Evolutionary conservation across 2,113 vertebrate species (phyloP).

Genomic region (Pteruthius melanotis): DNA sequence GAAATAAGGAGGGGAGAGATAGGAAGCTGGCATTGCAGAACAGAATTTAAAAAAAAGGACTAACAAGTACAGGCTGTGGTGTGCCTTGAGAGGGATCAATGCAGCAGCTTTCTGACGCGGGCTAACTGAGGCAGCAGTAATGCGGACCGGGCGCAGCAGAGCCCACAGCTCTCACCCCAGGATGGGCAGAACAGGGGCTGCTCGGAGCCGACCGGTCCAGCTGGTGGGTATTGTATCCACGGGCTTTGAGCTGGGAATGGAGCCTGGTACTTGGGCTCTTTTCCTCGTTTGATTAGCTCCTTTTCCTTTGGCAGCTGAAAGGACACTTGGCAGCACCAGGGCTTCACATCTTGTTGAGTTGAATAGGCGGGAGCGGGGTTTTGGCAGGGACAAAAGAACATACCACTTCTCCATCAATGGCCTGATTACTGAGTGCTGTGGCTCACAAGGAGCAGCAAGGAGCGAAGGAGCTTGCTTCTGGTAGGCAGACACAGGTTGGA

Average conservation of each 20-base stretch:
- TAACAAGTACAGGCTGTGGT: neutral
- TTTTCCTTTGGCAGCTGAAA: conserved; percentile 35
- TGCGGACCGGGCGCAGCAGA: neutral
- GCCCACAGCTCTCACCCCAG: neutral
- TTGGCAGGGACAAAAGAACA: conserved; percentile 43
- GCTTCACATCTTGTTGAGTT: conserved; percentile 13
- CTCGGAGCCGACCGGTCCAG: fast-evolving
- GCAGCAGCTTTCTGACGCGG: neutral
- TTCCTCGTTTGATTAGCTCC: neutral
- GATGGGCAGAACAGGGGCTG: neutral
- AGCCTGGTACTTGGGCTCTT: neutral
- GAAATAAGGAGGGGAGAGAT: conserved; percentile 12
- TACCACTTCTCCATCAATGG: conserved; percentile 2
- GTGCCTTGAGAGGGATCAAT: neutral
- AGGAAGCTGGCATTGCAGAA: neutral
- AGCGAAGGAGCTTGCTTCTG: neutral
- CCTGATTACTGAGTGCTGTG: neutral
- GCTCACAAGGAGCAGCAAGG: neutral
- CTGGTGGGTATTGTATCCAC: neutral
- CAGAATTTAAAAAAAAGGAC: neutral
- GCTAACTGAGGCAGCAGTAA: conserved; percentile 25
- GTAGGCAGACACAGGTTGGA: neutral
- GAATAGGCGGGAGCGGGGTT: conserved; percentile 19
- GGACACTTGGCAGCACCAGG: conserved; percentile 29
- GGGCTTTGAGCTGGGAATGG: neutral